Evolutionary conservation across 2,888 invertebrate genomes (phyloP).

Genomic region (Petrophora chlorosata): DNA sequence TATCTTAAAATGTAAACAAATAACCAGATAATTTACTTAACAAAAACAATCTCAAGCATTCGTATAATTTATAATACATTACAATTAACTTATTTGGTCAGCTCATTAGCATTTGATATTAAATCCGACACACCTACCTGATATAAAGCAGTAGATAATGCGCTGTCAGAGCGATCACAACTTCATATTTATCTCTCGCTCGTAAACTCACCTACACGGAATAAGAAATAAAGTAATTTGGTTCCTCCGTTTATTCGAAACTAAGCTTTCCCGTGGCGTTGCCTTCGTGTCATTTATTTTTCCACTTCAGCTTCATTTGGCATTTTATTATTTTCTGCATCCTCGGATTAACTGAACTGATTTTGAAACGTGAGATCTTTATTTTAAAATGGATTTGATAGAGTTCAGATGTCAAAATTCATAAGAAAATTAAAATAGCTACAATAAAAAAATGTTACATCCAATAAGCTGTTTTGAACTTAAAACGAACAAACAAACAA

Average conservation of each 20-base stretch:
- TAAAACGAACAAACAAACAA: too few species aligned
- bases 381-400: too few species aligned
- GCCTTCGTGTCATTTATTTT: too few species aligned
- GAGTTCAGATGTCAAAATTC: too few species aligned
- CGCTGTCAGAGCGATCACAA: constrained; percentile 54
- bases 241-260: constrained; percentile 58
- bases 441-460: too few species aligned
- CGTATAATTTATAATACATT: constrained; percentile 36
- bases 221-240: constrained; percentile 58
- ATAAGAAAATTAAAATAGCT: too few species aligned
- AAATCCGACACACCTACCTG: constrained; percentile 30
- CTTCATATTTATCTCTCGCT: constrained; percentile 48
- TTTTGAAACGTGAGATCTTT: too few species aligned
- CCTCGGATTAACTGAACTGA: too few species aligned
- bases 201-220: constrained; percentile 53
- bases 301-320: too few species aligned
- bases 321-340: too few species aligned
- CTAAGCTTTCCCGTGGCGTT: constrained; percentile 53
- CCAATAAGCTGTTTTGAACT: too few species aligned
- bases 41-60: constrained; percentile 25
- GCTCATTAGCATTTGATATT: constrained; percentile 25
- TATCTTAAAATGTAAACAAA: too few species aligned
- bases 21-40: background rate
- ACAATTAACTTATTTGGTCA: constrained; percentile 29
- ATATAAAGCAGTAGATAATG: constrained; percentile 39